Percentiles rank a stretch among this genome's conserved stretches.
These are phyloP conservation scores for Cottoperca gobio DNA, from an alignment of 2,797 vertebrate genomes.

Conservation along the genomic window DNA sequence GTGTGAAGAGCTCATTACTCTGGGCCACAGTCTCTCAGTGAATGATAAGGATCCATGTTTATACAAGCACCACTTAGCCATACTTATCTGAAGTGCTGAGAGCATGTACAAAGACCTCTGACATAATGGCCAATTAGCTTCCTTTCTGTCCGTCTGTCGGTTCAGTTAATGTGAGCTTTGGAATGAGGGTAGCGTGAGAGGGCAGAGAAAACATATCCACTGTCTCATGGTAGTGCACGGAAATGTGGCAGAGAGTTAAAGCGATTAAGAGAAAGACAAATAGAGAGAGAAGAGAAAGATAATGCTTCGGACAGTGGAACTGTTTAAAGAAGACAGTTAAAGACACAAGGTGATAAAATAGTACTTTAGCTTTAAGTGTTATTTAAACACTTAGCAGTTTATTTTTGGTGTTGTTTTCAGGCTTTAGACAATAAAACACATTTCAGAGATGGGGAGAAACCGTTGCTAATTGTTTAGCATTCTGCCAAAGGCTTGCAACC, in stretches of 20 bases:
- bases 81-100: slow-evolving; percentile 78
- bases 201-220: slow-evolving; percentile 67
- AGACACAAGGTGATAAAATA: not conserved
- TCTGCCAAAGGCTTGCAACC: no score
- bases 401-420: no score
- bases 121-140: slow-evolving; percentile 77
- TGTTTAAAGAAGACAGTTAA: not conserved
- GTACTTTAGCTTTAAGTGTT: not conserved
- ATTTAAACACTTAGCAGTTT: not conserved
- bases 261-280: not conserved
- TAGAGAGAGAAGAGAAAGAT: not conserved
- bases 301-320: not conserved
- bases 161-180: slow-evolving; percentile 34
- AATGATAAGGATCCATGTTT: slow-evolving; percentile 81
- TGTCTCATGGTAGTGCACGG: slow-evolving; percentile 29
- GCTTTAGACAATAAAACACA: no score
- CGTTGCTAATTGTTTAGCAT: no score
- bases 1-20: slow-evolving; percentile 55
- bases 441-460: no score
- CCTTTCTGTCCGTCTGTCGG: slow-evolving; percentile 51
- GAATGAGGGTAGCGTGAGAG: slow-evolving; percentile 72
- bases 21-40: slow-evolving; percentile 55
- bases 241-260: slow-evolving; percentile 32
- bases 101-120: slow-evolving; percentile 73
- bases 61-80: slow-evolving; percentile 71